Evolutionary conservation across 2,113 vertebrate genomes (phyloP).

Genomic region (Oplegnathus fasciatus): DNA sequence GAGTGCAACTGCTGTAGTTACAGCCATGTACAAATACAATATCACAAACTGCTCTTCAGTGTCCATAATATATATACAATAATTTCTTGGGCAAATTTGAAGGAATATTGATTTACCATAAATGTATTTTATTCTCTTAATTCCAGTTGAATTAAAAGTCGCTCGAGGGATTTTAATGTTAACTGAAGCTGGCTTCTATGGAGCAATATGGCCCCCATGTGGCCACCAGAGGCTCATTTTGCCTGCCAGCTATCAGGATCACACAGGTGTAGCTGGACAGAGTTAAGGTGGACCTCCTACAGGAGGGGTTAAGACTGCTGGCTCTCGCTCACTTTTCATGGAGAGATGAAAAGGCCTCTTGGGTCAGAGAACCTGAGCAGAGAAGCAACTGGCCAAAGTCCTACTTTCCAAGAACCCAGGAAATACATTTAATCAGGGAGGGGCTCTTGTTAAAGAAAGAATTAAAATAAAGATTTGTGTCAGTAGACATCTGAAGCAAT

Average conservation of each 20-base stretch:
- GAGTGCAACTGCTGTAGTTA: conserved; percentile 12
- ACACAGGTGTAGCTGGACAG: neutral
- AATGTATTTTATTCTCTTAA: neutral
- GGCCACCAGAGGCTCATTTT: conserved; percentile 18
- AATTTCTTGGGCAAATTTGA: neutral
- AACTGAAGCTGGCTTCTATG: neutral
- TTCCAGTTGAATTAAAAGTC: neutral
- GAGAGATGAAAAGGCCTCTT: neutral
- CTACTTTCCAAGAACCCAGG: neutral
- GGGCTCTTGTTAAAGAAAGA: neutral
- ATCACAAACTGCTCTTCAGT: neutral
- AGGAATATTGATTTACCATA: neutral
- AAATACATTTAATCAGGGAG: neutral
- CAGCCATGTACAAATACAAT: conserved; percentile 5
- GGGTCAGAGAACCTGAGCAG: neutral
- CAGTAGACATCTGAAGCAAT: neutral
- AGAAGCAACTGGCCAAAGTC: neutral
- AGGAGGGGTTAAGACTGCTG: neutral
- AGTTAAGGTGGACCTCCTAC: neutral
- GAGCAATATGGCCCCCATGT: conserved; percentile 36
- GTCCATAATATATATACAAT: neutral
- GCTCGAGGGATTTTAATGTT: neutral
- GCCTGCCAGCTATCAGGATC: neutral
- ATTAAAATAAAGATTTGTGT: neutral
- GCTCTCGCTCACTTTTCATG: neutral